A percentile compares a stretch with the other conserved stretches of the same genome.
These are phyloP conservation scores for Furcula furcula DNA, from an alignment of 2,888 invertebrate genomes.

Conservation along the genomic window DNA sequence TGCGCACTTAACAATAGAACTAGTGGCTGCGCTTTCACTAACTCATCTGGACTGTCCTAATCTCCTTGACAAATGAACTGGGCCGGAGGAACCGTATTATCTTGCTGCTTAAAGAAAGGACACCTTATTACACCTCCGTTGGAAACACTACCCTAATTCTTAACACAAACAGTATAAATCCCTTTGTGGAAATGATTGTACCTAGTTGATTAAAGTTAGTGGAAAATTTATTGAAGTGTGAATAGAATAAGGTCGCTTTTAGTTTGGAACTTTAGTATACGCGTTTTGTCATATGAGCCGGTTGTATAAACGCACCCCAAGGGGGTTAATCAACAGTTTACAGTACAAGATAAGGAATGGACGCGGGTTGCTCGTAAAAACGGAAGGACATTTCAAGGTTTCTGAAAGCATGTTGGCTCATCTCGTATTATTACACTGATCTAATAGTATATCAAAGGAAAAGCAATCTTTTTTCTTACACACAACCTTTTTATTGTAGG, in stretches of 20 bases:
- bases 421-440: neutral
- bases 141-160: constrained; percentile 7
- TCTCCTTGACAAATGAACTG: constrained; percentile 43
- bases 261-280: neutral
- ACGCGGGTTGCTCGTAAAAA: constrained; percentile 32
- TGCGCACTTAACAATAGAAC: constrained; percentile 1
- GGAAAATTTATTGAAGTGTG: constrained; percentile 1
- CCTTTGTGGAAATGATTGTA: neutral
- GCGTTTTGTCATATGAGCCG: constrained; percentile 30
- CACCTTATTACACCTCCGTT: constrained; percentile 12
- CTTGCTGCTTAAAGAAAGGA: constrained; percentile 28
- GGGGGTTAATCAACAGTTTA: constrained; percentile 38
- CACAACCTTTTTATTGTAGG: neutral
- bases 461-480: no score
- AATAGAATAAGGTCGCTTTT: neutral
- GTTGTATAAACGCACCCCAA: constrained; percentile 28
- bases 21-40: constrained; percentile 20
- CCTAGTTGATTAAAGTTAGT: neutral
- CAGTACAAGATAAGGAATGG: constrained; percentile 29
- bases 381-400: constrained; percentile 1
- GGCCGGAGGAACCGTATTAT: constrained; percentile 37
- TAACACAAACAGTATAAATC: constrained; percentile 1
- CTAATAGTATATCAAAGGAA: no score
- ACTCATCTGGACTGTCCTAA: constrained; percentile 38
- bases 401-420: neutral